These are phyloP conservation scores for Riparia riparia DNA, from an alignment of 2,113 vertebrate genomes.

Conservation along the genomic window DNA sequence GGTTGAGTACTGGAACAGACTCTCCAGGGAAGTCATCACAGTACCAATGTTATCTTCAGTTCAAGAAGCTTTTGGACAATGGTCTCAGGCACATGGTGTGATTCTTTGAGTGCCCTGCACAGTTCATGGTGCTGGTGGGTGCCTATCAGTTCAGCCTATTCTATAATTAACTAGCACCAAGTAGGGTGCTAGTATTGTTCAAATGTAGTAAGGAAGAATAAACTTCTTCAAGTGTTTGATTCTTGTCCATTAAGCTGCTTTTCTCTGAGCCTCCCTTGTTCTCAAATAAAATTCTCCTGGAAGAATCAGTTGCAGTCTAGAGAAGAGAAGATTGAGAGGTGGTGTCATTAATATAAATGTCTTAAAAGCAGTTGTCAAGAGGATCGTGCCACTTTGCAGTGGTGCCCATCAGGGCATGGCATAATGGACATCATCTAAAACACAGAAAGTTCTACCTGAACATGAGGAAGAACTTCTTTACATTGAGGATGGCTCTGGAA, in stretches of 20 bases:
- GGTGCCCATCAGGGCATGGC: not conserved
- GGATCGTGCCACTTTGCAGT: not conserved
- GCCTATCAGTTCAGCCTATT: not conserved
- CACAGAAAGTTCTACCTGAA: not conserved
- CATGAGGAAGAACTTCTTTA: not conserved
- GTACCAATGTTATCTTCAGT: not conserved
- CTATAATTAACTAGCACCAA: too few relatives aligned
- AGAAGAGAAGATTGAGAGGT: not conserved
- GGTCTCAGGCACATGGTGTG: not conserved
- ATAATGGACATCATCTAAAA: not conserved
- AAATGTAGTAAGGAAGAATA: not conserved
- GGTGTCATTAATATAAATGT: not conserved
- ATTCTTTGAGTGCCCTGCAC: not conserved
- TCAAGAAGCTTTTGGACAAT: not conserved
- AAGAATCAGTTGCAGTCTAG: not conserved
- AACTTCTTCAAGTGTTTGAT: not conserved
- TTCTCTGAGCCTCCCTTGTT: not conserved
- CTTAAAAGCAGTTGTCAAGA: not conserved
- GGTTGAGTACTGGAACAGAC: not conserved
- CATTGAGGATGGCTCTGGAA: not conserved
- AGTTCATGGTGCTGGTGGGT: not conserved
- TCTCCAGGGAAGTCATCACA: not conserved
- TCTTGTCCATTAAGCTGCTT: not conserved
- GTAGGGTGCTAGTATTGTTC: not conserved
- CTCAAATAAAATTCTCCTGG: not conserved